These are phyloP conservation scores for Pammene fasciana DNA, from an alignment of 2,888 invertebrate species.

Conservation along the genomic window DNA sequence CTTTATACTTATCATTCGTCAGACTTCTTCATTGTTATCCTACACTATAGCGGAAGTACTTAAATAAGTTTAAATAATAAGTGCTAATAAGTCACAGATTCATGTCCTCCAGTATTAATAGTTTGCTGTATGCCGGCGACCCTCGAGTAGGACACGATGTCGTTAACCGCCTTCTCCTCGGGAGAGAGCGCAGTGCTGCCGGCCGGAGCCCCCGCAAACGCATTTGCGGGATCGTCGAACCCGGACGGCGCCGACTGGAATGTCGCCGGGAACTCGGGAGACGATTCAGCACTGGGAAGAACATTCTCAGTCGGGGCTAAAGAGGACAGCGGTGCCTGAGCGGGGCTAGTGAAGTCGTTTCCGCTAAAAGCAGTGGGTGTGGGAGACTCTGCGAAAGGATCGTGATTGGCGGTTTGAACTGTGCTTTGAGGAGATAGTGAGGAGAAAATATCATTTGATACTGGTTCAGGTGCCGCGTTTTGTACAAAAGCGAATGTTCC, in stretches of 20 bases:
- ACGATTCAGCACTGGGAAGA: slow-evolving; percentile 53
- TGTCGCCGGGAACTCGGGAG: slow-evolving; percentile 55
- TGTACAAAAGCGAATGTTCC: slow-evolving; percentile 66
- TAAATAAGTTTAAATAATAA: slow-evolving; percentile 10
- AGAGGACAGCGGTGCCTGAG: slow-evolving; percentile 57
- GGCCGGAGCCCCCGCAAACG: slow-evolving; percentile 57
- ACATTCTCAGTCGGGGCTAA: slow-evolving; percentile 53
- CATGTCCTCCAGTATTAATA: slow-evolving; percentile 67
- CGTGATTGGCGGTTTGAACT: slow-evolving; percentile 53
- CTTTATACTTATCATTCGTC: background rate
- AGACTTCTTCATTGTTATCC: background rate
- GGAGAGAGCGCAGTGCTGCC: slow-evolving; percentile 52
- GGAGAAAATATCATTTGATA: slow-evolving; percentile 59
- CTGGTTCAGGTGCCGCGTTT: slow-evolving; percentile 56
- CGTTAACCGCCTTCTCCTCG: slow-evolving; percentile 53
- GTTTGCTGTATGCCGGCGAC: slow-evolving; percentile 71
- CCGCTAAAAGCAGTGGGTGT: slow-evolving; percentile 58
- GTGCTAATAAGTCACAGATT: slow-evolving; percentile 66
- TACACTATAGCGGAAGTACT: background rate
- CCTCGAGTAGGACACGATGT: slow-evolving; percentile 66
- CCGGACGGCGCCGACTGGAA: slow-evolving; percentile 54
- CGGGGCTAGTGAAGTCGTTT: slow-evolving; percentile 57
- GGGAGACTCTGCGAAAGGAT: slow-evolving; percentile 59
- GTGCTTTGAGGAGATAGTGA: slow-evolving; percentile 59
- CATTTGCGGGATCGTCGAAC: slow-evolving; percentile 58